A percentile compares a stretch with the other conserved stretches of the same genome.
Conservation (phyloP, 2,797 vertebrate species). For the Crotalus adamanteus region DNA sequence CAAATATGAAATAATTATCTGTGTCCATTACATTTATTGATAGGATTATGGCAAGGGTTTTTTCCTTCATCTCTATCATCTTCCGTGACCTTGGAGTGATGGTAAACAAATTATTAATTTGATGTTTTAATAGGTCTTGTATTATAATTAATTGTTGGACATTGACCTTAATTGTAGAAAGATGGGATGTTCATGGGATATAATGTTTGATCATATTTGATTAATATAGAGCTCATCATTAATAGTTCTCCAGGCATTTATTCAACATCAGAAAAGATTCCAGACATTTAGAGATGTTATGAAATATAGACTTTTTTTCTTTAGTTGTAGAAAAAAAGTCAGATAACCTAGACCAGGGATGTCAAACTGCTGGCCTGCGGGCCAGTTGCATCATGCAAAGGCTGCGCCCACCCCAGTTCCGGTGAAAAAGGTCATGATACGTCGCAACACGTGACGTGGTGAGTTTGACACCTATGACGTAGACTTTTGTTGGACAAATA, state of each 20-base stretch:
- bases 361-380: no score
- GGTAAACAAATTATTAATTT: not conserved
- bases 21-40: not conserved
- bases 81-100: not conserved
- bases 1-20: slow-evolving; percentile 1
- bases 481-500: not conserved
- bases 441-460: no score
- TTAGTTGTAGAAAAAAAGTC: not conserved
- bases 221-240: not conserved
- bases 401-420: no score
- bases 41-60: not conserved
- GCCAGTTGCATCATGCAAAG: no score
- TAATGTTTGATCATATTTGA: not conserved
- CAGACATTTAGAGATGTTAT: no score
- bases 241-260: not conserved
- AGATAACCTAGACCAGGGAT: not conserved
- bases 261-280: not conserved
- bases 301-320: not conserved
- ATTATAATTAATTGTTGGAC: not conserved
- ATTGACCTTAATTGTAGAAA: not conserved
- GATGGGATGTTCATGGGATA: not conserved
- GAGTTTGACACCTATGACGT: no score
- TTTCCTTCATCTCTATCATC: not conserved
- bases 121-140: not conserved
- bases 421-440: no score